phyloP scores from a whole-genome alignment of 2,888 invertebrate genomes.

The Cantharis rustica region DNA sequence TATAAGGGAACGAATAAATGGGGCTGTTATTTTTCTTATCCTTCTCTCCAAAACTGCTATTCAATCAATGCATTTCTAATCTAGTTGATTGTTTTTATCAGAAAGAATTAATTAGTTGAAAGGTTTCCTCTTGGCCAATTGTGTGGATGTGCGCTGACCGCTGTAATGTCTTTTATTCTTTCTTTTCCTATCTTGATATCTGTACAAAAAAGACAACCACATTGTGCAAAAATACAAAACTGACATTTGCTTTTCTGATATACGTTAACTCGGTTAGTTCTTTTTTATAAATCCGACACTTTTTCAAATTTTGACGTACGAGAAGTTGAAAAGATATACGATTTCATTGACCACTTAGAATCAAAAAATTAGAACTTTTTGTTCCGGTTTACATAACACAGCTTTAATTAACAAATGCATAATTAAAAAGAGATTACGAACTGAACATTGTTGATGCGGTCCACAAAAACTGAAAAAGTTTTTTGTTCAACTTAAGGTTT shows the following conservation, averaged over 20 bases:
- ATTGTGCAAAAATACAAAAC: conserved; percentile 35
- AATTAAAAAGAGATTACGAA: background rate
- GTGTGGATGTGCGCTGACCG: conserved; percentile 33
- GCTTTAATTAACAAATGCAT: background rate
- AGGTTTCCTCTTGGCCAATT: conserved; percentile 39
- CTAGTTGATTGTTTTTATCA: conserved; percentile 37
- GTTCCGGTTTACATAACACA: background rate
- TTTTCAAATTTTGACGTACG: background rate
- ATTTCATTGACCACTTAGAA: background rate
- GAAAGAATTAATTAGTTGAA: conserved; percentile 50
- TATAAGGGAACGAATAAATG: background rate
- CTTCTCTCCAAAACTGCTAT: background rate
- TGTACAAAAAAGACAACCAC: conserved; percentile 34
- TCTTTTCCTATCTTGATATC: conserved; percentile 29
- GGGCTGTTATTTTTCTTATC: background rate
- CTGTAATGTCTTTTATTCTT: conserved; percentile 34
- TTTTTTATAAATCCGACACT: conserved; percentile 2
- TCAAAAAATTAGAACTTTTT: background rate
- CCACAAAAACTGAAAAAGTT: background rate
- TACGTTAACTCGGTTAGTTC: conserved; percentile 29
- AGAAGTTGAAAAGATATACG: background rate
- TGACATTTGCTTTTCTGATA: conserved; percentile 34
- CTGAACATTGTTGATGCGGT: background rate
- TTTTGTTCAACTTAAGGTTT: background rate
- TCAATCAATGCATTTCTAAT: conserved; percentile 40